Percentiles rank a stretch among this genome's conserved stretches.
phyloP scores from a whole-genome alignment of 2,797 vertebrate genomes.

The Micromesistius poutassou region DNA sequence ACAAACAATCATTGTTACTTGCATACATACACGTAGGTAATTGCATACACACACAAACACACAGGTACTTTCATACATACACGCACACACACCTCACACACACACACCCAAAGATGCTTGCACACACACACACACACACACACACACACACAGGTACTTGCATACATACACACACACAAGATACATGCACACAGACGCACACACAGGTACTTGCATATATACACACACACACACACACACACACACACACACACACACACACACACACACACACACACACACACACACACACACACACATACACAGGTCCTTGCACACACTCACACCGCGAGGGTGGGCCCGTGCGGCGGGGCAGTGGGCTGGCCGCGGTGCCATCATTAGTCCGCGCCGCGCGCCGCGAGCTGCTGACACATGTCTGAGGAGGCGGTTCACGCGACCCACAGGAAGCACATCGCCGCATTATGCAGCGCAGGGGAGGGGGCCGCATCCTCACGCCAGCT shows the following conservation, averaged over 20 bases:
- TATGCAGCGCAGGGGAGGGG: conserved; percentile 71
- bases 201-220: no score
- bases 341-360: conserved; percentile 78
- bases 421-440: conserved; percentile 72
- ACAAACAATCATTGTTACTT: no score
- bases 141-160: neutral
- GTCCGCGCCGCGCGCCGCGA: conserved; percentile 73
- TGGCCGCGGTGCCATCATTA: conserved; percentile 80
- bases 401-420: conserved; percentile 82
- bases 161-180: no score
- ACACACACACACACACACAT: neutral
- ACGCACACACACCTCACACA: neutral
- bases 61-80: neutral
- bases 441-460: conserved; percentile 73
- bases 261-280: neutral
- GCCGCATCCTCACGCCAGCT: conserved; percentile 72
- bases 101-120: no score
- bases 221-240: neutral
- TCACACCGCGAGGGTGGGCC: conserved; percentile 57
- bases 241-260: no score
- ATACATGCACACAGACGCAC: no score
- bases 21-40: no score
- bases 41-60: neutral
- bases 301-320: neutral
- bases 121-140: no score